Evolutionary conservation across 2,888 invertebrate species (phyloP), one percentile per base, ranked within the genome.

Genomic region (Synergus gifuensis): DNA sequence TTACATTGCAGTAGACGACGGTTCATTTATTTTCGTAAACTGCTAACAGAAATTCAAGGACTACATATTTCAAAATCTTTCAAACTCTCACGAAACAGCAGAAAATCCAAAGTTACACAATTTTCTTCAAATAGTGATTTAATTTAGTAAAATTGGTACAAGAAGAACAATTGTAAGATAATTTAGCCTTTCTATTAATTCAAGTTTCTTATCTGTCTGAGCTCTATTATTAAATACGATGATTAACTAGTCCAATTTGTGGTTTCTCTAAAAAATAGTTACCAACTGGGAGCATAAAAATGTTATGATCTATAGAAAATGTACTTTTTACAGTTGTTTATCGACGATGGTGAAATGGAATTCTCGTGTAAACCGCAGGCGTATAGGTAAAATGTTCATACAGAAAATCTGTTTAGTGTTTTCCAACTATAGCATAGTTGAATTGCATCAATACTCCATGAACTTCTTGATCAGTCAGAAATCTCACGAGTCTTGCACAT

Each of bases 11-110:
- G 3, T 60, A 2, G n/a, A 18, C 28, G 16, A 69, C 22, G 69
- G 36, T 54, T 36, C 28, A 73, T 36, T 28, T 14, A 11, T 36
- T 73, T 73, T 73, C 36, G 49, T 73, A 49, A 73, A 73, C 73
- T 73, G 54, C 28, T 73, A 73, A 73, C 36, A 54, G 4, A 73
- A 73, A 49, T 73, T 73, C 73, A 73, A 73, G 73, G 73, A 73
- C 36, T 28, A 28, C 28, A 28, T 28, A 28, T 28, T 28, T 28
- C 28, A 28, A 28, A 28, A 28, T 28, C 2, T 28, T 46, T 12
- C 46, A 44, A 7, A 46, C 11, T 46, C 46, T 46, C 12, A 46
- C 8, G 4, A 46, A 22, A 60, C 11, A 60, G 11, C 22, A 60
- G 12, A 60, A 4, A 22, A 22, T 60, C 8, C 22, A 9, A 8